These are phyloP conservation scores for Paratrypauchen microcephalus DNA, from an alignment of 2,797 vertebrate species.

Conservation along the genomic window DNA sequence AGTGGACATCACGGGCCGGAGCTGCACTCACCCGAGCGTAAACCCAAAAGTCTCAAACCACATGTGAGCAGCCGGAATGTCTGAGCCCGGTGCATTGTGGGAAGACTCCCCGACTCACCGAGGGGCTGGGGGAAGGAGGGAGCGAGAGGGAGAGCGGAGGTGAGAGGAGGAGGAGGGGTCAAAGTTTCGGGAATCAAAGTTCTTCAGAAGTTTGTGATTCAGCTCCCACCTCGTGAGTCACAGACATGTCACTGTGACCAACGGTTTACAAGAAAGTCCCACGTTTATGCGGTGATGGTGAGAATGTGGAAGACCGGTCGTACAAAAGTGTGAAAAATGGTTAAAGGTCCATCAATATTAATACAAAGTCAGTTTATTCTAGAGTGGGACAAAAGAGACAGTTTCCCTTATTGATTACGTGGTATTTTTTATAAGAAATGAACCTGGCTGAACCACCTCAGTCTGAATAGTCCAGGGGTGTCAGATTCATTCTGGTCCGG, in stretches of 20 bases:
- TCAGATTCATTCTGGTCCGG: too few species aligned
- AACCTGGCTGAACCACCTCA: too few species aligned
- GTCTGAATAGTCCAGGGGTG: too few species aligned
- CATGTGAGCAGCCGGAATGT: conserved; percentile 71
- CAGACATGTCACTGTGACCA: neutral
- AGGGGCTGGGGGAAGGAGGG: conserved; percentile 49
- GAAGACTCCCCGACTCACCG: conserved; percentile 66
- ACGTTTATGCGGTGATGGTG: neutral
- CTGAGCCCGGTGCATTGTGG: conserved; percentile 53
- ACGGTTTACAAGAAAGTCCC: neutral
- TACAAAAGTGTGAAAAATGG: neutral
- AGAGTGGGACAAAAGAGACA: too few species aligned
- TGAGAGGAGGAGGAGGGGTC: conserved; percentile 6
- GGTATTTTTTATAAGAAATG: too few species aligned
- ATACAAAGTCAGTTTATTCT: too few species aligned
- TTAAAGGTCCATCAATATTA: neutral
- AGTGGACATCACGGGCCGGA: conserved; percentile 21
- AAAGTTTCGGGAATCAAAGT: conserved; percentile 56
- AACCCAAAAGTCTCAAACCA: conserved; percentile 54
- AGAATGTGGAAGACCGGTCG: neutral
- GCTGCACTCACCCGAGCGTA: conserved; percentile 51
- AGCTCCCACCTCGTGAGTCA: conserved; percentile 7
- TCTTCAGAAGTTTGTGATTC: conserved; percentile 58
- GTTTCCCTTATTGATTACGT: too few species aligned
- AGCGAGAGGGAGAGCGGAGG: conserved; percentile 47